phyloP scores from a whole-genome alignment of 2,113 vertebrate species.

The Nannobrachium achirus region DNA sequence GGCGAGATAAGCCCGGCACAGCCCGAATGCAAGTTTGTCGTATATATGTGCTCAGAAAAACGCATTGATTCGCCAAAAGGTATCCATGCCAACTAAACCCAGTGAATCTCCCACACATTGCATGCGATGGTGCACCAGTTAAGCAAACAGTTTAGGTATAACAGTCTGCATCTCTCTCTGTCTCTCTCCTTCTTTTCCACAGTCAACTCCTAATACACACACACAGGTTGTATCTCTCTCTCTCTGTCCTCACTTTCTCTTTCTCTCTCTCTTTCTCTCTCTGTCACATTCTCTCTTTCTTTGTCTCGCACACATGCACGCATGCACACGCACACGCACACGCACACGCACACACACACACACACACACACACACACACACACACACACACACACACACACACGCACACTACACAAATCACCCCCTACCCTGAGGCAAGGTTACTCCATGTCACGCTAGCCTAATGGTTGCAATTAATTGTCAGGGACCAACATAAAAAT shows the following conservation, averaged over 20 bases:
- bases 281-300: constrained; percentile 21
- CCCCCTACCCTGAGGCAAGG: constrained; percentile 43
- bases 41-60: constrained; percentile 10
- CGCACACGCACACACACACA: too few species aligned
- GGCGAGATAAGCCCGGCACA: constrained; percentile 45
- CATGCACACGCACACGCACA: background rate
- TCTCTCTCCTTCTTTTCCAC: too few species aligned
- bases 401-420: background rate
- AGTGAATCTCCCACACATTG: constrained; percentile 5
- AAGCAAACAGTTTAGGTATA: too few species aligned
- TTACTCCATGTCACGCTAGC: constrained; percentile 46
- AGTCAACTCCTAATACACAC: background rate
- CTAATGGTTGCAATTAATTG: constrained; percentile 71
- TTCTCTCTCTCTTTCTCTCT: background rate
- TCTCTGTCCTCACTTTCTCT: too few species aligned
- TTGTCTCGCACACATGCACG: background rate
- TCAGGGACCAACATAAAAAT: constrained; percentile 45
- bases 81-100: constrained; percentile 1
- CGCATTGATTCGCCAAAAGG: constrained; percentile 61
- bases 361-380: too few species aligned
- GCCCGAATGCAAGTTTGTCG: constrained; percentile 55
- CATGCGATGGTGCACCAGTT: too few species aligned
- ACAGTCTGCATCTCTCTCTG: too few species aligned
- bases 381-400: too few species aligned
- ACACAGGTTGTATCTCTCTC: constrained; percentile 3